Conservation (phyloP, 2,797 vertebrate species). For the Sebastes reedi region DNA sequence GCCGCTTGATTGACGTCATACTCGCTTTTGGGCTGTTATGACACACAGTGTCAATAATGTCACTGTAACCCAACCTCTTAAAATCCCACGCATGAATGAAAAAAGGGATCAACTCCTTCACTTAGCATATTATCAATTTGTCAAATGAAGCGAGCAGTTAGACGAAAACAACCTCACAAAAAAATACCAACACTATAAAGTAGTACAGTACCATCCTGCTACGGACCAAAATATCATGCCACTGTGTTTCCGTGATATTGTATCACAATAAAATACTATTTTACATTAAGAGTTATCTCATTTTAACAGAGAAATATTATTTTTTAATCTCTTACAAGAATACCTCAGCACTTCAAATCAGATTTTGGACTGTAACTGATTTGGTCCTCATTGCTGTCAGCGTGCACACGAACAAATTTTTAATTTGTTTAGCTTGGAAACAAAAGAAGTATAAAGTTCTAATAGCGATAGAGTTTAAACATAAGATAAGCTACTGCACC, state of each 20-base stretch:
- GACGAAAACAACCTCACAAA: background rate
- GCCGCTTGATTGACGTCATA: background rate
- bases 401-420: rapidly evolving
- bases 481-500: background rate
- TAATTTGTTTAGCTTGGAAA: too few species aligned
- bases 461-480: background rate
- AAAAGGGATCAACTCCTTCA: background rate
- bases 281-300: background rate
- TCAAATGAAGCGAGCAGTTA: background rate
- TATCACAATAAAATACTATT: background rate
- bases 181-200: background rate
- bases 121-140: background rate
- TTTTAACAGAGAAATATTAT: background rate
- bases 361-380: background rate
- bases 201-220: background rate
- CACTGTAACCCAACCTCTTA: background rate
- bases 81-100: background rate
- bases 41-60: background rate
- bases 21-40: background rate
- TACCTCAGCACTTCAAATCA: background rate
- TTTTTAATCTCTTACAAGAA: background rate
- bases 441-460: background rate
- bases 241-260: background rate
- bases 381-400: background rate
- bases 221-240: background rate